Percentiles rank a stretch among this genome's conserved stretches.
Evolutionary conservation across 2,888 invertebrate genomes (phyloP).

Genomic region (Schizotus pectinicornis): DNA sequence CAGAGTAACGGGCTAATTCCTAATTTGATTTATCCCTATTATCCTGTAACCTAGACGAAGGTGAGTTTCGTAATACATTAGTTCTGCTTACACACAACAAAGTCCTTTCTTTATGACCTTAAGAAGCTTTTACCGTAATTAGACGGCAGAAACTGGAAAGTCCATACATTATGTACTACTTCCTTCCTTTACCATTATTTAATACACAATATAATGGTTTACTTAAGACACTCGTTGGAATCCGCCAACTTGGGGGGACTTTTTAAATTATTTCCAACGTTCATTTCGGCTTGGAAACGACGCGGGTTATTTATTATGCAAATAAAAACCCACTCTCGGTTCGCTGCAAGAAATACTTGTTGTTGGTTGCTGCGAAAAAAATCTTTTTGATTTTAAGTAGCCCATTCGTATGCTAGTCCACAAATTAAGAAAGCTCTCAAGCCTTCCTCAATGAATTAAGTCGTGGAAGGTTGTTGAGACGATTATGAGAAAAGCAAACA

Average conservation of each 20-base stretch:
- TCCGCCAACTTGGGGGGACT: conserved; percentile 13
- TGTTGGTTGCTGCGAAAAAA: too few relatives aligned
- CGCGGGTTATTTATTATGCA: conserved; percentile 19
- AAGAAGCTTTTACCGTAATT: conserved; percentile 34
- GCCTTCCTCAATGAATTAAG: too few relatives aligned
- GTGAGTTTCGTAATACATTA: conserved; percentile 30
- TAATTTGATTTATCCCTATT: conserved; percentile 46
- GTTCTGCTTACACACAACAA: conserved; percentile 26
- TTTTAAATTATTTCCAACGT: conserved; percentile 9
- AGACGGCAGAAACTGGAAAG: conserved; percentile 24
- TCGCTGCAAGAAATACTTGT: too few relatives aligned
- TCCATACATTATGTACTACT: conserved; percentile 29
- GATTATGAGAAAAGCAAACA: too few relatives aligned
- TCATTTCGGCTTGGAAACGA: not conserved
- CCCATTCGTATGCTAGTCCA: too few relatives aligned
- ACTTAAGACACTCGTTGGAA: conserved; percentile 18
- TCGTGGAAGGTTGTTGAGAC: too few relatives aligned
- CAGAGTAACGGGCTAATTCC: conserved; percentile 44
- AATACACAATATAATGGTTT: conserved; percentile 28
- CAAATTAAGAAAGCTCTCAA: too few relatives aligned
- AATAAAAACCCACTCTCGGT: conserved; percentile 15
- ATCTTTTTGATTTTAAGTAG: too few relatives aligned
- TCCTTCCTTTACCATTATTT: conserved; percentile 24
- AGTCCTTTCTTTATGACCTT: conserved; percentile 27
- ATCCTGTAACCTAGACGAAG: conserved; percentile 30